phyloP scores from a whole-genome alignment of 2,888 invertebrate species.

The Aspidiotus destructor region DNA sequence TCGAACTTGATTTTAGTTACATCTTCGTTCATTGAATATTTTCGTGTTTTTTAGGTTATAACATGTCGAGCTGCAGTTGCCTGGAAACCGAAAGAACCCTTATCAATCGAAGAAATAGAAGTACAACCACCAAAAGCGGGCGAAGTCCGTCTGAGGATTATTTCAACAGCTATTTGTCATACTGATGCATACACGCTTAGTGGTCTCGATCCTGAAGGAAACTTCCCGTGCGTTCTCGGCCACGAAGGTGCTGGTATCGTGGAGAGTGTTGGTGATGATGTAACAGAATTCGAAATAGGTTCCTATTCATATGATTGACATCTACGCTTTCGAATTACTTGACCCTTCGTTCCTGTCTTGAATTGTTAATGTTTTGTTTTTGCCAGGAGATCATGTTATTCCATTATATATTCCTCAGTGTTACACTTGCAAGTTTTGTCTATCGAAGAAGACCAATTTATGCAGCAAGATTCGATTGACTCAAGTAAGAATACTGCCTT shows the following conservation, averaged over 20 bases:
- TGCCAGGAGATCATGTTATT: slow-evolving; percentile 83
- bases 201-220: slow-evolving; percentile 82
- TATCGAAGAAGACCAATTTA: slow-evolving; percentile 89
- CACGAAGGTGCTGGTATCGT: slow-evolving; percentile 72
- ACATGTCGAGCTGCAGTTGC: slow-evolving; percentile 92
- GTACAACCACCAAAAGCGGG: slow-evolving; percentile 89
- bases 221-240: slow-evolving; percentile 85
- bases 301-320: background rate
- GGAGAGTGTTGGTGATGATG: slow-evolving; percentile 39
- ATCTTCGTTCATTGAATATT: background rate
- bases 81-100: slow-evolving; percentile 84
- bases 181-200: slow-evolving; percentile 84
- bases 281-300: slow-evolving; percentile 34
- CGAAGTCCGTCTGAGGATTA: slow-evolving; percentile 76
- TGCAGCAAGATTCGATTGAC: slow-evolving; percentile 84
- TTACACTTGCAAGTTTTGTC: slow-evolving; percentile 90
- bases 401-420: slow-evolving; percentile 96
- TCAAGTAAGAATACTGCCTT: slow-evolving; percentile 44
- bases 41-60: slow-evolving; percentile 53
- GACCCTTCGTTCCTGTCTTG: background rate
- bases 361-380: slow-evolving; percentile 5
- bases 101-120: slow-evolving; percentile 81
- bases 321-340: too few relatives aligned
- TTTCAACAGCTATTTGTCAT: slow-evolving; percentile 78
- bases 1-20: too few relatives aligned